These are phyloP conservation scores for Yoshiicerus persimilis DNA, from an alignment of 1,140 invertebrate species.

Conservation along the genomic window DNA sequence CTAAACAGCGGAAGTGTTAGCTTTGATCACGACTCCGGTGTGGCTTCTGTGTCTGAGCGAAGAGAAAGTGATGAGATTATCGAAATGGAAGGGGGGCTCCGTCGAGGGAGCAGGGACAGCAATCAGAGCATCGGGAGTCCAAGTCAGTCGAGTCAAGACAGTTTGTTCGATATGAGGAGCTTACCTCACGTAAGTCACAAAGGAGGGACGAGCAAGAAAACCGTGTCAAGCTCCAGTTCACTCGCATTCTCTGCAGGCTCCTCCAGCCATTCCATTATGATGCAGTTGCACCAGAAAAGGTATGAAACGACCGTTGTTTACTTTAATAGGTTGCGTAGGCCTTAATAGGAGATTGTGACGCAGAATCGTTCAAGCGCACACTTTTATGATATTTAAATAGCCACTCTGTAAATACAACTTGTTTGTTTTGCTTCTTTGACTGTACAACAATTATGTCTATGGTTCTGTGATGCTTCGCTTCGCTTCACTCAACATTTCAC, in stretches of 20 bases:
- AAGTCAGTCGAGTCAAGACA: slow-evolving; percentile 43
- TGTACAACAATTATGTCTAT: too few relatives aligned
- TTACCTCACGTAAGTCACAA: neutral
- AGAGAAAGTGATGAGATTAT: slow-evolving; percentile 57
- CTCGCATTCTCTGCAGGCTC: neutral
- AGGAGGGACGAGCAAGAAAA: neutral
- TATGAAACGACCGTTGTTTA: neutral
- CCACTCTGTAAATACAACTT: neutral
- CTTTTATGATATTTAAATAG: neutral
- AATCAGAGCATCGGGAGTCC: slow-evolving; percentile 36
- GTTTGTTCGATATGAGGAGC: slow-evolving; percentile 30
- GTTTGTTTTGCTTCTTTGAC: neutral
- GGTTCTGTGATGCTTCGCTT: neutral
- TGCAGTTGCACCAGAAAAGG: neutral
- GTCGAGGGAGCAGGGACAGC: slow-evolving; percentile 48
- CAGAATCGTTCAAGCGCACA: neutral
- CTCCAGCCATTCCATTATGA: neutral
- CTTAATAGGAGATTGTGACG: neutral
- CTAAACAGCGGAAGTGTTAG: neutral
- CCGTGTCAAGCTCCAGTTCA: neutral
- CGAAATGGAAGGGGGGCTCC: neutral
- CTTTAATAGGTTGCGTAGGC: neutral
- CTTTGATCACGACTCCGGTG: slow-evolving; percentile 51
- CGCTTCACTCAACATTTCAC: neutral
- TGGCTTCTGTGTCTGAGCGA: neutral